These are phyloP conservation scores for Hycleus cichorii DNA, from an alignment of 1,140 invertebrate species.

Conservation along the genomic window DNA sequence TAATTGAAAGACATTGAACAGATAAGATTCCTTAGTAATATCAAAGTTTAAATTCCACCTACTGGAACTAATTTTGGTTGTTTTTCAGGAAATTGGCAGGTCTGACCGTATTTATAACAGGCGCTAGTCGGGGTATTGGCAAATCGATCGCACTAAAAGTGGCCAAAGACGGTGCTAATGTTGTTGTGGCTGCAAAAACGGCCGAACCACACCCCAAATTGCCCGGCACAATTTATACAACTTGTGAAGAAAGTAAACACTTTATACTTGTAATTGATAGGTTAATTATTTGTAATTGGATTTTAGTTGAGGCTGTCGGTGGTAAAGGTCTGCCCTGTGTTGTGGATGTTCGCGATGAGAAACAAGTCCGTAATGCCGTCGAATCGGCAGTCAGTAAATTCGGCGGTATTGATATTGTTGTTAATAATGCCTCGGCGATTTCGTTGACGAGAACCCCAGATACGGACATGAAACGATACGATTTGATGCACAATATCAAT, in stretches of 20 bases:
- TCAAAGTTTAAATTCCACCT: no score
- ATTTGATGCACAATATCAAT: slow-evolving; percentile 90
- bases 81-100: slow-evolving; percentile 77
- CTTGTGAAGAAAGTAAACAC: slow-evolving; percentile 85
- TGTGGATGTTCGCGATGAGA: slow-evolving; percentile 89
- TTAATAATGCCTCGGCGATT: slow-evolving; percentile 98
- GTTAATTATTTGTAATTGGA: no score
- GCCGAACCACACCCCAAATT: slow-evolving; percentile 92
- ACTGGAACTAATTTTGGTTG: background rate
- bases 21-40: no score
- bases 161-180: slow-evolving; percentile 90
- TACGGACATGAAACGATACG: slow-evolving; percentile 94
- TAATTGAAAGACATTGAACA: no score
- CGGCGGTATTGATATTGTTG: slow-evolving; percentile 90
- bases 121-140: slow-evolving; percentile 94
- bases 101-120: slow-evolving; percentile 90
- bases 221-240: slow-evolving; percentile 95
- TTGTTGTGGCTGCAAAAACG: slow-evolving; percentile 95
- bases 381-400: slow-evolving; percentile 83
- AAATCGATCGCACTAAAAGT: slow-evolving; percentile 93
- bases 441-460: slow-evolving; percentile 75
- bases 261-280: no score
- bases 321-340: slow-evolving; percentile 88
- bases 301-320: slow-evolving; percentile 80
- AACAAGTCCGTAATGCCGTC: slow-evolving; percentile 75